These are phyloP conservation scores for Magallana ariakensis DNA, from an alignment of 1,140 invertebrate genomes.

Conservation along the genomic window DNA sequence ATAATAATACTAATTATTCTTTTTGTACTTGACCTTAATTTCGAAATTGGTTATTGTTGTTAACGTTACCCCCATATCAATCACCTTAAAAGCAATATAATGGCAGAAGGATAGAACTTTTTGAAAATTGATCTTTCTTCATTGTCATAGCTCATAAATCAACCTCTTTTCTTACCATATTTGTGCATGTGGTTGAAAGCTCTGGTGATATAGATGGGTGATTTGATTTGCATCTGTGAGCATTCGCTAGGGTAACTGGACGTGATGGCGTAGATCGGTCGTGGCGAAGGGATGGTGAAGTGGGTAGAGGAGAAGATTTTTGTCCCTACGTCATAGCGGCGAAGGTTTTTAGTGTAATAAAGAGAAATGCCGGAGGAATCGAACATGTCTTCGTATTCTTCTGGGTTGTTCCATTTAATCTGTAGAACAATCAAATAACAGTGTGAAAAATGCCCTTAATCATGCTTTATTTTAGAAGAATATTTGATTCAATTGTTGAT, in stretches of 20 bases:
- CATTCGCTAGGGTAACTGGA: constrained; percentile 52
- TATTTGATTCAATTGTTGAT: too few relatives aligned
- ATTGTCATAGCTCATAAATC: too few relatives aligned
- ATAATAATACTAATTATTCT: too few relatives aligned
- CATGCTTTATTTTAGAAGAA: too few relatives aligned
- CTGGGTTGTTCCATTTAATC: constrained; percentile 50
- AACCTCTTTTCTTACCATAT: constrained; percentile 37
- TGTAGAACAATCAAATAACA: neutral
- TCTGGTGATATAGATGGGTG: constrained; percentile 52
- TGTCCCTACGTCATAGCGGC: constrained; percentile 45
- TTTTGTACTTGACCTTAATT: neutral
- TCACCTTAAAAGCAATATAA: neutral
- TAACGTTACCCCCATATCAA: neutral
- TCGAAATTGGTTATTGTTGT: neutral
- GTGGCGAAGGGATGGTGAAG: constrained; percentile 48
- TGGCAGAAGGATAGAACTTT: too few relatives aligned
- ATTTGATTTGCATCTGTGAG: constrained; percentile 51
- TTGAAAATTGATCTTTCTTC: too few relatives aligned
- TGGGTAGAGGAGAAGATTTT: constrained; percentile 51
- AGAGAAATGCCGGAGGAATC: constrained; percentile 50
- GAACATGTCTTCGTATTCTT: constrained; percentile 28
- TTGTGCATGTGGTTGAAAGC: constrained; percentile 58
- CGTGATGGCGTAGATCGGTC: constrained; percentile 36
- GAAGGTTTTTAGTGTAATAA: constrained; percentile 47
- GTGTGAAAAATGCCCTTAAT: neutral